Evolutionary conservation across 1,140 invertebrate genomes (phyloP).

Genomic region (Antheraea pernyi): DNA sequence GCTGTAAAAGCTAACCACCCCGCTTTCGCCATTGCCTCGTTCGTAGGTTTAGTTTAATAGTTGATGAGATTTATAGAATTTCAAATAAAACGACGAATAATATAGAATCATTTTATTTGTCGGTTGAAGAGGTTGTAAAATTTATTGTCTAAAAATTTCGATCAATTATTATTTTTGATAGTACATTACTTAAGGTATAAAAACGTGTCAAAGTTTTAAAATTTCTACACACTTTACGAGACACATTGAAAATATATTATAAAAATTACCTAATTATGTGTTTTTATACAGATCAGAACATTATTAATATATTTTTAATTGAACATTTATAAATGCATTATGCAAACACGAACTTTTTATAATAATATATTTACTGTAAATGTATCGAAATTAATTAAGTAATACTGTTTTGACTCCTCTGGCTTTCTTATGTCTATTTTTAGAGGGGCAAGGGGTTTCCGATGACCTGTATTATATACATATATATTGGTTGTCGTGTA

Average conservation of each 20-base stretch:
- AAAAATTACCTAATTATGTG: constrained; percentile 21
- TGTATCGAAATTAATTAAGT: constrained; percentile 73
- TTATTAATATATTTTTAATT: constrained; percentile 19
- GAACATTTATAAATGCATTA: constrained; percentile 39
- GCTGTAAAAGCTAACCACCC: neutral
- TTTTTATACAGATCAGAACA: neutral
- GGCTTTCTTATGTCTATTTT: constrained; percentile 37
- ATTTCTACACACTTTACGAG: constrained; percentile 9
- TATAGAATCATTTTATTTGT: constrained; percentile 73
- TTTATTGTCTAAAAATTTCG: constrained; percentile 76
- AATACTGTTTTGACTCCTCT: constrained; percentile 72
- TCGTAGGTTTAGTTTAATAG: too few relatives aligned
- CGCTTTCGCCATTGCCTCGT: constrained; percentile 3
- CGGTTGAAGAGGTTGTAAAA: constrained; percentile 75
- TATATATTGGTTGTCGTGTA: neutral
- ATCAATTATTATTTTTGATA: constrained; percentile 60
- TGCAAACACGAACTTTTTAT: constrained; percentile 37
- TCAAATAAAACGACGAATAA: constrained; percentile 49
- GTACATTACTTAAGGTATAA: constrained; percentile 29
- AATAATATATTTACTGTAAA: constrained; percentile 48
- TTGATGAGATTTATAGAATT: neutral
- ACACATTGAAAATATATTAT: constrained; percentile 28
- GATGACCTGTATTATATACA: neutral
- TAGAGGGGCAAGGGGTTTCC: constrained; percentile 21
- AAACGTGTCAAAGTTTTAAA: constrained; percentile 25